These are phyloP conservation scores for Gasteruption jaculator DNA, from an alignment of 2,888 invertebrate species.

Conservation along the genomic window DNA sequence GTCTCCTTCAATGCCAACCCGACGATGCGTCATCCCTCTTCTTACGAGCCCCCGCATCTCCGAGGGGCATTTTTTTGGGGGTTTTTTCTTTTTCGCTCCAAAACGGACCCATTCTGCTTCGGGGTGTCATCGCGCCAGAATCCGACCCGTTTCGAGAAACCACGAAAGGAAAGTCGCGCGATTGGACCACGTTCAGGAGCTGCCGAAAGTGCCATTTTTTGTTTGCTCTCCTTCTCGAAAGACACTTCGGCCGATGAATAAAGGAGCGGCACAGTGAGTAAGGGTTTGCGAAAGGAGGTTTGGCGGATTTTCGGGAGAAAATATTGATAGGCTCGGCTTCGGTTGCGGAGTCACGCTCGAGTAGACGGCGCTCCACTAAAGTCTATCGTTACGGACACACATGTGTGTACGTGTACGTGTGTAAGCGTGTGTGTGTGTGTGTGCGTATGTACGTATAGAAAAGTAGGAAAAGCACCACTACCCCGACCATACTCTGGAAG, in stretches of 20 bases:
- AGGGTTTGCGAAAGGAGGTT: slow-evolving; percentile 26
- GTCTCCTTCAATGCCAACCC: slow-evolving; percentile 27
- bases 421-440: slow-evolving; percentile 8
- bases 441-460: too few species aligned
- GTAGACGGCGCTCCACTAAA: slow-evolving; percentile 43
- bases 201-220: too few species aligned
- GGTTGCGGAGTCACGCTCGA: slow-evolving; percentile 51
- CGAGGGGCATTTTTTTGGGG: too few species aligned
- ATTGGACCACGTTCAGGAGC: slow-evolving; percentile 10
- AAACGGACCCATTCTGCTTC: slow-evolving; percentile 3
- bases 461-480: too few species aligned
- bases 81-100: slow-evolving; percentile 1
- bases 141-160: slow-evolving; percentile 9
- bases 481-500: slow-evolving; percentile 27
- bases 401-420: slow-evolving; percentile 12
- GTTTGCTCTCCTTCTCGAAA: slow-evolving; percentile 1
- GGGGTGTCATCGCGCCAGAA: slow-evolving; percentile 19
- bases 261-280: slow-evolving; percentile 19
- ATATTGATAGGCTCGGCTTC: slow-evolving; percentile 51
- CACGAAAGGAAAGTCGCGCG: slow-evolving; percentile 6
- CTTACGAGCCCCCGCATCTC: too few species aligned
- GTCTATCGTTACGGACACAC: too few species aligned
- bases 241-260: slow-evolving; percentile 3
- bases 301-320: slow-evolving; percentile 43
- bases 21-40: slow-evolving; percentile 26